Conservation (phyloP, 1,140 invertebrate species). For the Phymorhynchus buccinoides region DNA sequence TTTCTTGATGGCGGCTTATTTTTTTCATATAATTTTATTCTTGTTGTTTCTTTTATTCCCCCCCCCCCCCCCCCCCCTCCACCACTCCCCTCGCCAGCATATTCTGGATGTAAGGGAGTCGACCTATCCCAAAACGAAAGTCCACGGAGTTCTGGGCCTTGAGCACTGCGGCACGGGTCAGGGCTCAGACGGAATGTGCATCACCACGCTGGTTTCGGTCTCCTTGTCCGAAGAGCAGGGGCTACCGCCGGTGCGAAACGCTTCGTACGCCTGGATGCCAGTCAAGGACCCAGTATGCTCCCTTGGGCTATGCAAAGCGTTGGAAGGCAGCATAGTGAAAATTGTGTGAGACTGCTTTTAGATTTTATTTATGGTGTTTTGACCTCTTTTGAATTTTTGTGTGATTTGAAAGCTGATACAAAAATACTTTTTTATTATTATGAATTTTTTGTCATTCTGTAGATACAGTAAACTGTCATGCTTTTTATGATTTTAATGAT, state of each 20-base stretch:
- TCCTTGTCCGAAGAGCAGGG: neutral
- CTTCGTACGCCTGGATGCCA: neutral
- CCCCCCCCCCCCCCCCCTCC: too few species aligned
- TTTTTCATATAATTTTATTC: too few species aligned
- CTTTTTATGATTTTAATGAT: too few species aligned
- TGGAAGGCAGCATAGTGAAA: neutral
- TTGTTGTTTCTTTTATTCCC: too few species aligned
- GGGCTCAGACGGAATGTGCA: neutral
- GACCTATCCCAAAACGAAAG: neutral
- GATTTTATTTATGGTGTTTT: too few species aligned
- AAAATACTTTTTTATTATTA: too few species aligned
- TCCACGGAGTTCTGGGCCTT: neutral
- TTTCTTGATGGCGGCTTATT: too few species aligned
- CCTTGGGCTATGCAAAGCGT: neutral
- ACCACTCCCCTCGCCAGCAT: too few species aligned
- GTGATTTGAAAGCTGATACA: too few species aligned
- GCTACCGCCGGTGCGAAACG: neutral
- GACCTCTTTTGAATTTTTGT: too few species aligned
- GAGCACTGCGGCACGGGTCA: neutral
- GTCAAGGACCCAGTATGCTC: neutral
- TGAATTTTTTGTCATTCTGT: too few species aligned
- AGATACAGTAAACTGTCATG: too few species aligned
- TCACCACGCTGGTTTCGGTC: conserved; percentile 5
- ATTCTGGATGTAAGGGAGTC: neutral
- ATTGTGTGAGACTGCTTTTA: neutral